Evolutionary conservation across 2,888 invertebrate species (phyloP), one percentile per base, ranked within the genome.

Genomic region (Drosophila quinaria): DNA sequence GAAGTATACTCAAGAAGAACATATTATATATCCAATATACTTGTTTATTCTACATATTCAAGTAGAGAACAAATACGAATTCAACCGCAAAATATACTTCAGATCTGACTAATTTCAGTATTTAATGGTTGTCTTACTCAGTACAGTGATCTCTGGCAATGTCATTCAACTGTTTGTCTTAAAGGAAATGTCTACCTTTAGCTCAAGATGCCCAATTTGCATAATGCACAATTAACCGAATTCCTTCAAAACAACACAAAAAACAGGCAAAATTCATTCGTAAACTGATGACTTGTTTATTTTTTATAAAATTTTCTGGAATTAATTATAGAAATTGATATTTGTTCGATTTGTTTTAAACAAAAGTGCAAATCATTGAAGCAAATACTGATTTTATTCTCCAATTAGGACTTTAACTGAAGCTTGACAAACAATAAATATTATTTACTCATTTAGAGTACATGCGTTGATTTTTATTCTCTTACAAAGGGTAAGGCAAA

Each of bases 81-180:
- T 44, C 42, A 25, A 35, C 13, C 44, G 19, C 25, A 35, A 25
- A 37, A 19, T 19, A 19, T n/a, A 44, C 33, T 22, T 41, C 15
- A 47, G 10, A 25, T n/a, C 33, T 42, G 35, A 29, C 33, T 59
- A 49, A 13, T 6, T 60, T 47, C 2, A 29, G 5, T 17, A 49
- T 35, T 52, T 22, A 39, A 42, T 22, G n/a, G 4, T 19, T 60
- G 15, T 51, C 25, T 25, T 47, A 29, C 22, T 39, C 19, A 44
- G 41, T 61, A 56, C 35, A 49, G 13, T 42, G 37, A 54, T 46
- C 58, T 50, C n/a, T 39, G 10, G 11, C 22, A 49, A 54, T 56
- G 80, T 68, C 78, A 70, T 71, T 78, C 70, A 79, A 79, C 78
- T 67, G 29, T 29, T 66, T 22, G 1, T 25, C 15, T 15, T n/a